Percentiles rank a stretch among this genome's conserved stretches.
Conservation (phyloP, 2,797 vertebrate species). For the Darevskia mixta region DNA sequence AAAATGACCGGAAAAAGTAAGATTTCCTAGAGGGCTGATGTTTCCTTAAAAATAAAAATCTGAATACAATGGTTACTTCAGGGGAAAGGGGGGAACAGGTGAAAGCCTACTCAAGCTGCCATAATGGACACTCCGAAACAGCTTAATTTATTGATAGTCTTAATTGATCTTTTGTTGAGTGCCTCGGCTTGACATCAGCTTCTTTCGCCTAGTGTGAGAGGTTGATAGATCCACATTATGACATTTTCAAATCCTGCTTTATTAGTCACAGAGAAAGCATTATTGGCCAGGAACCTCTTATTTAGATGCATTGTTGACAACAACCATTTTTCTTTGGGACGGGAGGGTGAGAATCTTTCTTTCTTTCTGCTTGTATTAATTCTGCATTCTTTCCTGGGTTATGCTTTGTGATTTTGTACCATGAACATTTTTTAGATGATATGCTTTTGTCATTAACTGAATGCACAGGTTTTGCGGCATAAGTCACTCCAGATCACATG, state of each 20-base stretch:
- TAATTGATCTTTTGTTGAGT: conserved; percentile 44
- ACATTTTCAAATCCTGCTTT: conserved; percentile 71
- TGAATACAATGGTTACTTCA: neutral
- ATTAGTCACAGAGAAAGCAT: conserved; percentile 63
- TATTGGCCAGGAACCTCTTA: conserved; percentile 51
- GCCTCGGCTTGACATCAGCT: conserved; percentile 47
- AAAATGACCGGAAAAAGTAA: conserved; percentile 6
- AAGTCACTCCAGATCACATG: conserved; percentile 70
- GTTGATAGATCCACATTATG: conserved; percentile 66
- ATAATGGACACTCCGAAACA: conserved; percentile 32
- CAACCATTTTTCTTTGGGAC: conserved; percentile 38
- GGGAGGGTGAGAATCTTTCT: conserved; percentile 53
- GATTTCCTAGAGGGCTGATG: neutral
- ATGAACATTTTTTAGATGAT: conserved; percentile 38
- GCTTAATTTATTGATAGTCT: conserved; percentile 49
- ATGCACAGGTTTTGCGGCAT: conserved; percentile 60
- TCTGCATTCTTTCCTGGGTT: conserved; percentile 65
- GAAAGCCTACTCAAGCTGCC: conserved; percentile 23
- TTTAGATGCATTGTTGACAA: conserved; percentile 69
- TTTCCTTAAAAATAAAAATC: conserved; percentile 12
- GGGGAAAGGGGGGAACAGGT: conserved; percentile 19
- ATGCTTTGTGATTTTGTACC: conserved; percentile 65
- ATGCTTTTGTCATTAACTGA: conserved; percentile 63
- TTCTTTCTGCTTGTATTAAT: conserved; percentile 61
- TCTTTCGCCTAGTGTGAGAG: conserved; percentile 40